Base-by-base conservation (phyloP, 2,113 vertebrate species). In the Indicator maculatus region DNA sequence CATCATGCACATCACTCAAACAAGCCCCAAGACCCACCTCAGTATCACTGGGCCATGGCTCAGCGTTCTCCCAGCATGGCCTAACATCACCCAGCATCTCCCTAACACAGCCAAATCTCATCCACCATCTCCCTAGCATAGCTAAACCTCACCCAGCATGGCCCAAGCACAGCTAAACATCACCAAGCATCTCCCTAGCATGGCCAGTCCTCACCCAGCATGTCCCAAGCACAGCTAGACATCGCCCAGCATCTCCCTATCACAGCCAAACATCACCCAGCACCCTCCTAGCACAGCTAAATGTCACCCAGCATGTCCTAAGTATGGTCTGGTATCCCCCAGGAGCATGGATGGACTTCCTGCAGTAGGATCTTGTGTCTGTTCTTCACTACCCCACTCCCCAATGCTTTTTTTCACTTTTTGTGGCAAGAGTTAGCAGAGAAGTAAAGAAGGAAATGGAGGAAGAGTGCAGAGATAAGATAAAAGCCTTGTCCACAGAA, bases 381-480 rank as follows among this genome's bases (percentile, higher is more conserved):
- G 47, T 16, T 63, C 67, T 64, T 53, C 65, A 71, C 11, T 36
- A 36, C 36, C 7, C 5, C 38, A 47, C 9, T 38, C 9, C 52
- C 3, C 3, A 3, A 11, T 1, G 27, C 19, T 63, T n/a, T 60
- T 11, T 5, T 23, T 53, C 19, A 19, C 13, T 55, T 79, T 82
- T 56, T 60, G 67, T 11, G 28, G 71, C 59, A 66, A 44, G 63
- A 30, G 1, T 50, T 55, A 84, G 63, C 36, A 53, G 39, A 59
- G 76, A 39, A 90, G 95, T 36, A 56, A 41, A 59, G 69, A 39
- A 90, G 95, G 94, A 94, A 93, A 76, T 1, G 11, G 89, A 89
- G 89, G 83, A 95, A 90, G 77, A 59, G 72, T 21, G 1, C 8
- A 75, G 12, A 85, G 91, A 88, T 92, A 91, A 95, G 91, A 89